These are phyloP conservation scores for Dipodomys merriami DNA, from an alignment of 2,113 vertebrate genomes.

Conservation along the genomic window DNA sequence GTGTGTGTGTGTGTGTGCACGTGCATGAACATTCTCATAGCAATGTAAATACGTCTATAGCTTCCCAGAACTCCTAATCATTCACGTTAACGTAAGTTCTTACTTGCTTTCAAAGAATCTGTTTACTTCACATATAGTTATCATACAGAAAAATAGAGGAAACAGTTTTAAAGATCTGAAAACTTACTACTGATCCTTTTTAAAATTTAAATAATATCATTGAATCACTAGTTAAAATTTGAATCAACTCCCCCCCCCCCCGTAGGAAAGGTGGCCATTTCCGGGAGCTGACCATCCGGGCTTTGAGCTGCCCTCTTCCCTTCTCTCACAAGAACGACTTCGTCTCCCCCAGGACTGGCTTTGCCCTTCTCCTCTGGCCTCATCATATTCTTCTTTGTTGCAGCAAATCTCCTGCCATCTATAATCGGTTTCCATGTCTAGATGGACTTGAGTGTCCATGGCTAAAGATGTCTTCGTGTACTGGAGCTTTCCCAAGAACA, in stretches of 20 bases:
- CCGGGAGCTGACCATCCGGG: rapidly evolving
- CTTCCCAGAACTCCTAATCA: neutral
- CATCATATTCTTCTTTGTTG: too few relatives aligned
- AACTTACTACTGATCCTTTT: neutral
- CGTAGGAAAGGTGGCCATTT: too few relatives aligned
- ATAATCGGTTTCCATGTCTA: too few relatives aligned
- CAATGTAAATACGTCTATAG: neutral
- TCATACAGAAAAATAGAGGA: neutral
- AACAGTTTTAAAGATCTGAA: neutral
- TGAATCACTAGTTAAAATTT: too few relatives aligned
- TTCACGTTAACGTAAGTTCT: neutral
- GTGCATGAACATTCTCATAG: too few relatives aligned
- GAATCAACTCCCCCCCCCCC: rapidly evolving
- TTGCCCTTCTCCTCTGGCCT: too few relatives aligned
- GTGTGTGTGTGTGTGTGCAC: too few relatives aligned
- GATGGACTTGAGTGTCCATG: neutral
- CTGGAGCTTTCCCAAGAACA: neutral
- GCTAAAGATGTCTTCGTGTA: neutral
- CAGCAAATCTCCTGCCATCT: too few relatives aligned
- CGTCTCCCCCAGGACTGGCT: neutral
- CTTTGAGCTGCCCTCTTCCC: too few relatives aligned
- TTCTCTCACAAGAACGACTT: neutral
- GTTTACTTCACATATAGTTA: neutral
- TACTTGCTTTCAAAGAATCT: neutral
- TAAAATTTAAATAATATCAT: neutral